Conservation (phyloP, 2,797 vertebrate species). For the Rhinella marina region DNA sequence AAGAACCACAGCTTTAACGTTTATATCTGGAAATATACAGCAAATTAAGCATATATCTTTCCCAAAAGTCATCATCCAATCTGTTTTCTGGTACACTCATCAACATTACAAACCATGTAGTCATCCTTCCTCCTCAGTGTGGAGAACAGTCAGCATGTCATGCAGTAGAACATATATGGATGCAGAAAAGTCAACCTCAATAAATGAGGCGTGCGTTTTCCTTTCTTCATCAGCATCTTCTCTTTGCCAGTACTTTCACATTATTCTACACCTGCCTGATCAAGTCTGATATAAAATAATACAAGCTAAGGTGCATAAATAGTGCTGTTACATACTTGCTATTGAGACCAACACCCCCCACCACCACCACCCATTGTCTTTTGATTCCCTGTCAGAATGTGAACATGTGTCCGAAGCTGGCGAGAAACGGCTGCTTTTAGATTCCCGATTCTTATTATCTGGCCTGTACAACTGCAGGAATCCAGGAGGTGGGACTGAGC, state of each 20-base stretch:
- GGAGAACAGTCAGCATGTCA: background rate
- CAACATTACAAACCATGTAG: background rate
- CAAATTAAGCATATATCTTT: background rate
- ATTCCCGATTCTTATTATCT: too few relatives aligned
- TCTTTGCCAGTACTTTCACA: background rate
- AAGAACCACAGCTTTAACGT: background rate
- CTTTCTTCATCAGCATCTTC: slow-evolving; percentile 4
- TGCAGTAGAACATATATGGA: background rate
- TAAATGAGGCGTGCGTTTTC: background rate
- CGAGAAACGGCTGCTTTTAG: too few relatives aligned
- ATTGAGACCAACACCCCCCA: too few relatives aligned
- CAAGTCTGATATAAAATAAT: too few relatives aligned
- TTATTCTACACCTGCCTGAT: background rate
- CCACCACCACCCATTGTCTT: too few relatives aligned
- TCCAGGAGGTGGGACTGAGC: too few relatives aligned
- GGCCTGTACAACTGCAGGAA: too few relatives aligned
- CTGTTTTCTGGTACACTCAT: background rate
- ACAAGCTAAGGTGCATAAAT: too few relatives aligned
- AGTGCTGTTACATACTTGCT: too few relatives aligned
- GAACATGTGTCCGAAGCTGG: too few relatives aligned
- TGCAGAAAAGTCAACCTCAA: background rate
- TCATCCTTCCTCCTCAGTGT: background rate
- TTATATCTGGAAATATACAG: background rate
- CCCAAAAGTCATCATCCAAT: background rate
- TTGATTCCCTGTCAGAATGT: too few relatives aligned